A percentile compares a stretch with the other conserved stretches of the same genome.
phyloP scores from a whole-genome alignment of 2,888 invertebrate genomes.

The Spodoptera exigua region DNA sequence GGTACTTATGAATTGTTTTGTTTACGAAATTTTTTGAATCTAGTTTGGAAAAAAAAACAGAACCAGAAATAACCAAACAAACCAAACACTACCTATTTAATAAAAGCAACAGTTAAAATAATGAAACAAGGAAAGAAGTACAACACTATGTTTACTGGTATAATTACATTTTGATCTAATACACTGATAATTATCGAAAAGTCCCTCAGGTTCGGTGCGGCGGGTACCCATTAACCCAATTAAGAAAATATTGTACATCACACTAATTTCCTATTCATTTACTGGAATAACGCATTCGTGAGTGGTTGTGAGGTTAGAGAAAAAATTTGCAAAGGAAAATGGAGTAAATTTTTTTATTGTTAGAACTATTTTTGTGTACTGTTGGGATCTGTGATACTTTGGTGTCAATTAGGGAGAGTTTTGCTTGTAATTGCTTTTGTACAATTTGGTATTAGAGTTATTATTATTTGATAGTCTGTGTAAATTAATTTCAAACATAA shows the following conservation, averaged over 20 bases:
- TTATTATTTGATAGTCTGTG: no score
- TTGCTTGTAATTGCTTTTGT: no score
- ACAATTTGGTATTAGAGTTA: no score
- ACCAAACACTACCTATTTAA: no score
- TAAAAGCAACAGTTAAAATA: no score
- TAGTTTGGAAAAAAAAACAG: no score
- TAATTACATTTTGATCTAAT: constrained; percentile 48
- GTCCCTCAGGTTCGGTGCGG: constrained; percentile 30
- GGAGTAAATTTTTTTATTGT: constrained; percentile 35
- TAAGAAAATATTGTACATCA: constrained; percentile 27
- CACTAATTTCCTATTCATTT: constrained; percentile 29
- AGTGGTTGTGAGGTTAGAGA: constrained; percentile 26
- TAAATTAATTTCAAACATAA: no score
- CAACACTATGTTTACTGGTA: constrained; percentile 29
- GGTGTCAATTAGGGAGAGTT: no score
- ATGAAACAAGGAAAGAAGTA: neutral
- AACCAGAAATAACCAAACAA: no score
- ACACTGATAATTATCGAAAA: constrained; percentile 38
- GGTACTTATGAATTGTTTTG: no score
- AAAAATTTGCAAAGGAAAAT: constrained; percentile 13
- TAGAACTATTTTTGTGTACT: neutral
- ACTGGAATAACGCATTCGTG: constrained; percentile 21
- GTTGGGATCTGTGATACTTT: neutral
- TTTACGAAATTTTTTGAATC: no score
- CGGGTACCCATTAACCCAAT: constrained; percentile 49